A percentile compares a stretch with the other conserved stretches of the same genome.
phyloP scores from a whole-genome alignment of 1,140 invertebrate species.

The Thaumetopoea pityocampa region DNA sequence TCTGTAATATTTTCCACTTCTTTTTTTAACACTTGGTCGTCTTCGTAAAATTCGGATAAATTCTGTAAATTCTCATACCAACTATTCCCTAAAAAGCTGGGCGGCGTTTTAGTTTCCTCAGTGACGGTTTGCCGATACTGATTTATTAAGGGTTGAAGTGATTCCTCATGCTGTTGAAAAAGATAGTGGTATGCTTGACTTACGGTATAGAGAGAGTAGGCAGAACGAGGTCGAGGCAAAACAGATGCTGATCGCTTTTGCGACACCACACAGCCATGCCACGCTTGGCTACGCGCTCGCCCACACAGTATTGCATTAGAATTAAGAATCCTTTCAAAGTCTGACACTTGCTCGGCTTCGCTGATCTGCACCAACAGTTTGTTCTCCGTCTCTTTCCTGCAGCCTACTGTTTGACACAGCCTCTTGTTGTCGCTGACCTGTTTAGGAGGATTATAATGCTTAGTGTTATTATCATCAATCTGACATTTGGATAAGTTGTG shows the following conservation, averaged over 20 bases:
- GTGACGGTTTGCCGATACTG: slow-evolving; percentile 39
- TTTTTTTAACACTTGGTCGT: slow-evolving; percentile 48
- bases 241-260: slow-evolving; percentile 44
- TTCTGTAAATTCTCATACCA: slow-evolving; percentile 64
- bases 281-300: slow-evolving; percentile 54
- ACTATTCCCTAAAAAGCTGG: slow-evolving; percentile 46
- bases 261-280: slow-evolving; percentile 41
- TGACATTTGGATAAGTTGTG: slow-evolving; percentile 28
- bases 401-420: slow-evolving; percentile 52
- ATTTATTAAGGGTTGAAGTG: slow-evolving; percentile 54
- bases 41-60: slow-evolving; percentile 67
- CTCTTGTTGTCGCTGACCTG: slow-evolving; percentile 59
- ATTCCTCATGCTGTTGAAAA: slow-evolving; percentile 66
- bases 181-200: slow-evolving; percentile 66
- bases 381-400: slow-evolving; percentile 67
- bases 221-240: slow-evolving; percentile 53
- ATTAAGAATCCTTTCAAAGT: slow-evolving; percentile 77
- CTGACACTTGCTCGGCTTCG: slow-evolving; percentile 73
- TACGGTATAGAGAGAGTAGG: slow-evolving; percentile 62
- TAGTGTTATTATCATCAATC: slow-evolving; percentile 54
- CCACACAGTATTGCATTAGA: slow-evolving; percentile 72
- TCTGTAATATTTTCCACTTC: slow-evolving; percentile 59
- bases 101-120: slow-evolving; percentile 29
- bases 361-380: slow-evolving; percentile 71
- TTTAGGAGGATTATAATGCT: slow-evolving; percentile 61